Percentiles rank a stretch among this genome's conserved stretches.
Conservation (phyloP, 2,113 vertebrate genomes). For the Hirundichthys speculiger region DNA sequence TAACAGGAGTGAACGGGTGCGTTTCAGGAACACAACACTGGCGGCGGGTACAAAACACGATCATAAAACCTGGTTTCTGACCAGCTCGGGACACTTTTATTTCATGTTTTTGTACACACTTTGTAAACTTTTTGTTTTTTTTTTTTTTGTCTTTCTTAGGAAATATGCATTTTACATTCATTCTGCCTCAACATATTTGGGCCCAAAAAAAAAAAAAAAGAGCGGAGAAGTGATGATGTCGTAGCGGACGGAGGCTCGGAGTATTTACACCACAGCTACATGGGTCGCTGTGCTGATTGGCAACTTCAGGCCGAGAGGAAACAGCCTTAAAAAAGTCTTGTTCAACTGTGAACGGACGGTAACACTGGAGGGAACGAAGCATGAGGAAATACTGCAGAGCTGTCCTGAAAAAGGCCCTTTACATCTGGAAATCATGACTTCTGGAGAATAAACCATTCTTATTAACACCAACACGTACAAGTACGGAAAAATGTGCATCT, state of each 20-base stretch:
- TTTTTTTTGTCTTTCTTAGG: not conserved
- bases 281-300: constrained; percentile 33
- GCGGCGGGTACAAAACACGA: constrained; percentile 31
- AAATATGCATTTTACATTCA: constrained; percentile 57
- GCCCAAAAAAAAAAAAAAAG: not conserved
- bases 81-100: constrained; percentile 6
- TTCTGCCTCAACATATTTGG: constrained; percentile 39
- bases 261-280: constrained; percentile 55
- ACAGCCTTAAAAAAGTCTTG: too few species aligned
- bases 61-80: not conserved
- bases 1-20: constrained; percentile 13
- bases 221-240: not conserved
- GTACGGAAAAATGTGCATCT: not conserved
- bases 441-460: not conserved
- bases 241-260: not conserved
- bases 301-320: constrained; percentile 25
- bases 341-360: constrained; percentile 21
- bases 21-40: constrained; percentile 57
- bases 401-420: constrained; percentile 7
- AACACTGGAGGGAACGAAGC: constrained; percentile 58
- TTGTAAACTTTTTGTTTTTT: not conserved
- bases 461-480: too few species aligned
- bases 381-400: constrained; percentile 49
- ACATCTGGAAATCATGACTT: not conserved
- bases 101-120: not conserved